Percentiles rank a stretch among this genome's conserved stretches.
Conservation (phyloP, 2,113 vertebrate genomes). For the Tricholaema leucomelas region DNA sequence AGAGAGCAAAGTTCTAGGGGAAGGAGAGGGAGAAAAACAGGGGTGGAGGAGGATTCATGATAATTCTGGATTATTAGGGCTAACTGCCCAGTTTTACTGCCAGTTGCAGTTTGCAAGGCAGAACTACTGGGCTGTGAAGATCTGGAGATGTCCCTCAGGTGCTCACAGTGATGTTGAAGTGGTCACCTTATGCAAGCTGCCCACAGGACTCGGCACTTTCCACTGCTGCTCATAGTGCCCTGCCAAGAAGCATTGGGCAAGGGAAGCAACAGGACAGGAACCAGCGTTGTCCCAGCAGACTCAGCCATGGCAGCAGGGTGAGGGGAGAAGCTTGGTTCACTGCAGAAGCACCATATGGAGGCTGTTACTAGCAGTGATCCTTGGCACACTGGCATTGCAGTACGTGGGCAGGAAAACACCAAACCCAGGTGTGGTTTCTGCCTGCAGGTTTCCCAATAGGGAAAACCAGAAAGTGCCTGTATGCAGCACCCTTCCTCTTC, state of each 20-base stretch:
- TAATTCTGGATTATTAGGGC: neutral
- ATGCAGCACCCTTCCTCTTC: neutral
- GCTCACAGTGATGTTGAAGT: fast-evolving
- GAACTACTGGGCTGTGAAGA: neutral
- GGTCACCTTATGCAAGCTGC: neutral
- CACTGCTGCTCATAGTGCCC: neutral
- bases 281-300: neutral
- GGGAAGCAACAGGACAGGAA: neutral
- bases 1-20: neutral
- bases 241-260: neutral
- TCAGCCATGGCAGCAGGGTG: neutral
- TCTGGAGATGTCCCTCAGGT: neutral
- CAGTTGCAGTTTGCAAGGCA: neutral
- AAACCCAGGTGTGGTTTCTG: neutral
- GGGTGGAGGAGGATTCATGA: neutral
- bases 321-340: neutral
- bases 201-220: neutral
- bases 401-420: fast-evolving
- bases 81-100: neutral
- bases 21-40: neutral
- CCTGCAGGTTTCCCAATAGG: neutral
- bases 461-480: neutral
- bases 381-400: fast-evolving
- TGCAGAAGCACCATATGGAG: neutral
- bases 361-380: neutral